Conservation (phyloP, 1,140 invertebrate species). For the Caenorhabditis briggsae region DNA sequence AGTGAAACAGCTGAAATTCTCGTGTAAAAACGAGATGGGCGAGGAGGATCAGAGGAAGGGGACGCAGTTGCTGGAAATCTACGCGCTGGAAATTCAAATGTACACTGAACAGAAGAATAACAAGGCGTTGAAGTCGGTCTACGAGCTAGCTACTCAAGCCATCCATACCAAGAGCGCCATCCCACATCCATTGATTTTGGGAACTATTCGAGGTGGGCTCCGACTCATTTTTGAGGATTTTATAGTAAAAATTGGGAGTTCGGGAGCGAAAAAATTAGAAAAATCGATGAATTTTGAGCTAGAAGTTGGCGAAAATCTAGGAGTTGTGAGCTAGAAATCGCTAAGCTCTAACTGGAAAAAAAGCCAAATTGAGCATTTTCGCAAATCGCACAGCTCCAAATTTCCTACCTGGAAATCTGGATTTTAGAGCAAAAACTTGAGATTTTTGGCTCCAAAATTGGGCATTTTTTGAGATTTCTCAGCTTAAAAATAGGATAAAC, state of each 20-base stretch:
- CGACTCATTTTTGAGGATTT: not conserved
- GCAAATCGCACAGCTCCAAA: too few relatives aligned
- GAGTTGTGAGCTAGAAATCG: too few relatives aligned
- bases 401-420: too few relatives aligned
- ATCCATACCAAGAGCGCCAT: slow-evolving; percentile 93
- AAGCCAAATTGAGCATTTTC: too few relatives aligned
- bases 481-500: too few relatives aligned
- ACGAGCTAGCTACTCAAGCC: slow-evolving; percentile 93
- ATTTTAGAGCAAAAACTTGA: too few relatives aligned
- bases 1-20: slow-evolving; percentile 95
- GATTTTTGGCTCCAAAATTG: too few relatives aligned
- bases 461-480: too few relatives aligned
- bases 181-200: slow-evolving; percentile 99
- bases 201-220: slow-evolving; percentile 97
- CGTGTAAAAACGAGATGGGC: slow-evolving; percentile 98
- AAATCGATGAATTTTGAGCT: too few relatives aligned
- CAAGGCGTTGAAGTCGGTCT: slow-evolving; percentile 95
- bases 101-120: slow-evolving; percentile 99
- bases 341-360: too few relatives aligned
- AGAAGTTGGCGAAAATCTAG: not conserved
- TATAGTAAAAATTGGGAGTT: not conserved
- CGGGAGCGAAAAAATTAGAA: not conserved
- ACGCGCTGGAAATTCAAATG: slow-evolving; percentile 99
- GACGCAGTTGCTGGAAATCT: slow-evolving; percentile 97
- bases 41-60: slow-evolving; percentile 97